Evolutionary conservation across 2,888 invertebrate species (phyloP).

Genomic region (Lycaena phlaeas): DNA sequence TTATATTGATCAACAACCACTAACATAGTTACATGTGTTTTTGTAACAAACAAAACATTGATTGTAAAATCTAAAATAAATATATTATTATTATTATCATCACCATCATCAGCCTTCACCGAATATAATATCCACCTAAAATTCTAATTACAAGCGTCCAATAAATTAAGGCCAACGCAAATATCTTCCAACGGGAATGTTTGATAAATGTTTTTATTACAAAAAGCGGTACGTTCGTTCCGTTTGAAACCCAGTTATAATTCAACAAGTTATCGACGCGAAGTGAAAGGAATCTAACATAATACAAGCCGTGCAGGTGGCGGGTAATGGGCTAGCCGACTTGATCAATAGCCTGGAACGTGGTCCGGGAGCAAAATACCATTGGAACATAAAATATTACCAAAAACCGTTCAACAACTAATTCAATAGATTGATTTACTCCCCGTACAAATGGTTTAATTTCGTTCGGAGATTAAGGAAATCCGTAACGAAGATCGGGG

Average conservation of each 20-base stretch:
- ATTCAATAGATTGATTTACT: slow-evolving; percentile 66
- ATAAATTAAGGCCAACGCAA: too few species aligned
- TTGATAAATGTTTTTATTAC: slow-evolving; percentile 11
- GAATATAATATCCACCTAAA: too few species aligned
- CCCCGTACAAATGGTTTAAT: slow-evolving; percentile 57
- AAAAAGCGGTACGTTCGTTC: slow-evolving; percentile 16
- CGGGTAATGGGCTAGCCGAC: slow-evolving; percentile 57
- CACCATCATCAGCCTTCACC: too few species aligned
- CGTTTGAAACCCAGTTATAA: slow-evolving; percentile 25
- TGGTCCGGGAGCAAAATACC: slow-evolving; percentile 55
- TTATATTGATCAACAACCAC: too few species aligned
- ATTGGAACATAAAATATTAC: slow-evolving; percentile 63
- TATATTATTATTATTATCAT: too few species aligned
- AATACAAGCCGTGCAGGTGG: slow-evolving; percentile 62
- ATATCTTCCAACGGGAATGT: too few species aligned
- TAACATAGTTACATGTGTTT: too few species aligned
- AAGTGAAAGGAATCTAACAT: slow-evolving; percentile 51
- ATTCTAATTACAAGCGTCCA: too few species aligned
- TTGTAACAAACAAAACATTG: too few species aligned
- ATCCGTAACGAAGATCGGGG: slow-evolving; percentile 26
- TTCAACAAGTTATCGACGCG: slow-evolving; percentile 44
- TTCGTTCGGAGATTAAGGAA: slow-evolving; percentile 41
- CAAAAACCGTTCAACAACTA: slow-evolving; percentile 61
- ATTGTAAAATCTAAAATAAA: too few species aligned
- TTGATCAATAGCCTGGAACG: slow-evolving; percentile 65